phyloP scores from a whole-genome alignment of 2,888 invertebrate genomes.

The Tuberolachnus salignus region DNA sequence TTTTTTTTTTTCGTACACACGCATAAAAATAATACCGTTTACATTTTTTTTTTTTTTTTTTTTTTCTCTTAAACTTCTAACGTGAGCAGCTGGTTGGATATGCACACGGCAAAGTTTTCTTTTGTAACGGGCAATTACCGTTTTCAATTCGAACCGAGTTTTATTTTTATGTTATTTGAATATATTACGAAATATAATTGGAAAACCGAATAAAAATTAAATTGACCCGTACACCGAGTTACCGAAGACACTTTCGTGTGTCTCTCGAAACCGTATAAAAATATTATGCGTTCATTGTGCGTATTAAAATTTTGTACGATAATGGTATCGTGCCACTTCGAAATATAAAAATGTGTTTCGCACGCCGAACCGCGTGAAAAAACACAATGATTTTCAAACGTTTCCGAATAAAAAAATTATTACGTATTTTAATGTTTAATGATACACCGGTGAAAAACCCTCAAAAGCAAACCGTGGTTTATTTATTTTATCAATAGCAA shows the following conservation, averaged over 20 bases:
- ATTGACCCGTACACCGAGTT: not conserved
- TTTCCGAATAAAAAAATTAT: no score
- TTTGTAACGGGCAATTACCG: conserved; percentile 27
- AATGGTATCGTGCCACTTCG: no score
- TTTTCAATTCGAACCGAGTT: conserved; percentile 35
- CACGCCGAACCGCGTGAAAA: no score
- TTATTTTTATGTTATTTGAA: conserved; percentile 33
- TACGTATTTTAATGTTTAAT: no score
- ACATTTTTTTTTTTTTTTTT: conserved; percentile 35
- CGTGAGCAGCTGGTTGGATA: not conserved
- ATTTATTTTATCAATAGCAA: no score
- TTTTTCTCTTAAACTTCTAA: conserved; percentile 42
- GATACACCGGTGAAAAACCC: no score
- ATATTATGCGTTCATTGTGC: no score
- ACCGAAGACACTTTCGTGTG: not conserved
- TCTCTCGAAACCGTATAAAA: no score
- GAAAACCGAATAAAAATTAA: not conserved
- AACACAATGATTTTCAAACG: no score
- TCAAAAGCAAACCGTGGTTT: no score
- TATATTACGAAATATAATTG: conserved; percentile 14
- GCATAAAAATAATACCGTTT: conserved; percentile 40
- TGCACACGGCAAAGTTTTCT: conserved; percentile 27
- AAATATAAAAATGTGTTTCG: no score
- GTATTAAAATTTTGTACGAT: no score
- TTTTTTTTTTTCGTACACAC: conserved; percentile 23